These are phyloP conservation scores for Varanus salvator DNA, from an alignment of 2,113 vertebrate genomes.

Conservation along the genomic window DNA sequence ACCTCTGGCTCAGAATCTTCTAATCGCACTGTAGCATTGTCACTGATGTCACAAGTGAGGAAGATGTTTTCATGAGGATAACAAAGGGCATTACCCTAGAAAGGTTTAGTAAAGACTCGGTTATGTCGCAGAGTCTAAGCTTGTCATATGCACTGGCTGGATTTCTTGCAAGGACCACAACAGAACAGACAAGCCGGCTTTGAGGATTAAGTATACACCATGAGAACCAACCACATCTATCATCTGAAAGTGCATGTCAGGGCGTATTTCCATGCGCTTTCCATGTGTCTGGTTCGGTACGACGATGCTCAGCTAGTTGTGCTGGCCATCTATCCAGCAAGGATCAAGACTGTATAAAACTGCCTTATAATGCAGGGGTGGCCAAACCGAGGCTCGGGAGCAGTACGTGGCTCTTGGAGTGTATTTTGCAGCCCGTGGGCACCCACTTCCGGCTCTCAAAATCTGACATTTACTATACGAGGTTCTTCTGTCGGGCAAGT, in stretches of 20 bases:
- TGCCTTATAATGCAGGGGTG: neutral
- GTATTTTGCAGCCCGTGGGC: too few species aligned
- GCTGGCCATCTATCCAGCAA: neutral
- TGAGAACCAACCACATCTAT: neutral
- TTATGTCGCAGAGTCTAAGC: neutral
- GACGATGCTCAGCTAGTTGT: neutral
- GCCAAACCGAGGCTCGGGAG: too few species aligned
- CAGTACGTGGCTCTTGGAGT: too few species aligned
- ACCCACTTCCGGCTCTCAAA: too few species aligned
- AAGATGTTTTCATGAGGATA: neutral
- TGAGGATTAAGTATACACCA: neutral
- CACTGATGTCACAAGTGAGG: neutral
- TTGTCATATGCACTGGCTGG: too few species aligned
- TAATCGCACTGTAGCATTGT: neutral
- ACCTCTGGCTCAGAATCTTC: neutral
- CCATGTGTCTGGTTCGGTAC: neutral
- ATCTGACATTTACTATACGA: too few species aligned
- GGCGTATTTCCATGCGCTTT: neutral
- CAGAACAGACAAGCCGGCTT: neutral
- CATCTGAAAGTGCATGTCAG: neutral
- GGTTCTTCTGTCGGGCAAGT: too few species aligned
- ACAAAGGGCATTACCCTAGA: neutral
- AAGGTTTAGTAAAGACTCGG: neutral
- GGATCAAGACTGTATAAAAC: neutral
- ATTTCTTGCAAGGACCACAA: neutral